Percentiles rank a stretch among this genome's conserved stretches.
Evolutionary conservation across 2,797 vertebrate species (phyloP).

Genomic region (Dendrocincla tyrannina): DNA sequence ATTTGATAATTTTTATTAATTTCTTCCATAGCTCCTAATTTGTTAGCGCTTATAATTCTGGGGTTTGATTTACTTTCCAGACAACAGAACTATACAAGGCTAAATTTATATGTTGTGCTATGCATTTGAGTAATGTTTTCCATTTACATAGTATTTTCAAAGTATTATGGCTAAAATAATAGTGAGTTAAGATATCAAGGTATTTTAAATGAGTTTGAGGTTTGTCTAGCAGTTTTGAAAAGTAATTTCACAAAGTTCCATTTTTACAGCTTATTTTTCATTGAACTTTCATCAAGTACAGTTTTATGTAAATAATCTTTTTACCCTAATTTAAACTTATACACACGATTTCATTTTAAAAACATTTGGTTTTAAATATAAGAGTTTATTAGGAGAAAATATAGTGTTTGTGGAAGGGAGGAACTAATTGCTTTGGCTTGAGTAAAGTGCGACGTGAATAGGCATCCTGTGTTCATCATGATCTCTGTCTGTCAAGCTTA

Average conservation of each 20-base stretch:
- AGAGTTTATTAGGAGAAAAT: background rate
- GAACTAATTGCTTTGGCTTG: background rate
- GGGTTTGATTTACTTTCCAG: background rate
- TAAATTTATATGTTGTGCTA: background rate
- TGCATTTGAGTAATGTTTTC: constrained; percentile 30
- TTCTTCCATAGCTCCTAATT: background rate
- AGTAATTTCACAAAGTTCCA: background rate
- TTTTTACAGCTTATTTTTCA: background rate
- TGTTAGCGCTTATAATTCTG: background rate
- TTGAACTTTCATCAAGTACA: background rate
- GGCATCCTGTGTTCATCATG: background rate
- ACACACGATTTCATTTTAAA: background rate
- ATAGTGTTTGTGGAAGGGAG: background rate
- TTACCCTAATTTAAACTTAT: background rate
- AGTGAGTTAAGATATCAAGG: background rate
- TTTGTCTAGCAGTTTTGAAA: background rate
- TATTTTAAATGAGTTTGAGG: background rate
- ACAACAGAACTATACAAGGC: background rate
- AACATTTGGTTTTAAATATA: background rate
- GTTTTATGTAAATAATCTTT: constrained; percentile 19
- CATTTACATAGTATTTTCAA: constrained; percentile 23
- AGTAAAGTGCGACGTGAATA: background rate
- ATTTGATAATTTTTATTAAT: background rate
- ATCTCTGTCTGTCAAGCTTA: background rate
- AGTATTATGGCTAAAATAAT: constrained; percentile 28